Conservation (phyloP, 1,140 invertebrate genomes). For the Contarinia nasturtii region DNA sequence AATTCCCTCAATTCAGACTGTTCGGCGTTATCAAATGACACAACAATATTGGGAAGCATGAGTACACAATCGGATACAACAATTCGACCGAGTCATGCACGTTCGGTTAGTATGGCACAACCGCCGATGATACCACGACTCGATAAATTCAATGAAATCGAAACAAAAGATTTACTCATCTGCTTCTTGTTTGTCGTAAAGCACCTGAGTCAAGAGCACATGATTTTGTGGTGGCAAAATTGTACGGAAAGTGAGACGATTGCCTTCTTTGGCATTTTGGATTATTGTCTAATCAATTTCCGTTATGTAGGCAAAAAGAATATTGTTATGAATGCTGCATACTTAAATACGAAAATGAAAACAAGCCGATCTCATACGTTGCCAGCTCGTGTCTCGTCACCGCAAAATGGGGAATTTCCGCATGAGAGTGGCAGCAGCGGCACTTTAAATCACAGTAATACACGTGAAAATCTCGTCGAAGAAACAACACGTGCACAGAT, state of each 20-base stretch:
- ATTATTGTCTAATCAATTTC: slow-evolving; percentile 60
- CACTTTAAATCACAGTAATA: slow-evolving; percentile 31
- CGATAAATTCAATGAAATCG: slow-evolving; percentile 47
- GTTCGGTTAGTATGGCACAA: slow-evolving; percentile 36
- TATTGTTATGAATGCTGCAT: slow-evolving; percentile 33
- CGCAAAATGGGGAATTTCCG: slow-evolving; percentile 36
- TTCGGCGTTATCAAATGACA: slow-evolving; percentile 35
- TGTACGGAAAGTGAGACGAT: slow-evolving; percentile 28
- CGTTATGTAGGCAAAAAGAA: slow-evolving; percentile 69
- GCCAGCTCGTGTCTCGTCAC: slow-evolving; percentile 58
- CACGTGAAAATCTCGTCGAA: slow-evolving; percentile 32
- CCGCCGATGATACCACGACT: slow-evolving; percentile 30
- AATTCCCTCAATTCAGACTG: slow-evolving; percentile 21
- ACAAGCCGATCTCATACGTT: slow-evolving; percentile 48
- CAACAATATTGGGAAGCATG: slow-evolving; percentile 31
- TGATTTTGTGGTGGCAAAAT: slow-evolving; percentile 82
- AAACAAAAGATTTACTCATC: slow-evolving; percentile 61
- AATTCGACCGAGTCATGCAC: slow-evolving; percentile 17
- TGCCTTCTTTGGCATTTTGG: slow-evolving; percentile 19
- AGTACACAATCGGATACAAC: slow-evolving; percentile 9
- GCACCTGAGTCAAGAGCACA: slow-evolving; percentile 67
- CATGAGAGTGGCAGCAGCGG: slow-evolving; percentile 23
- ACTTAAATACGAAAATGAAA: slow-evolving; percentile 30
- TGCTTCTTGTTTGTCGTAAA: slow-evolving; percentile 84
- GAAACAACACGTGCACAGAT: slow-evolving; percentile 11